Conservation (phyloP, 37 sponge, comb jelly and placozoan genomes). For the Eunapius fragilis region DNA sequence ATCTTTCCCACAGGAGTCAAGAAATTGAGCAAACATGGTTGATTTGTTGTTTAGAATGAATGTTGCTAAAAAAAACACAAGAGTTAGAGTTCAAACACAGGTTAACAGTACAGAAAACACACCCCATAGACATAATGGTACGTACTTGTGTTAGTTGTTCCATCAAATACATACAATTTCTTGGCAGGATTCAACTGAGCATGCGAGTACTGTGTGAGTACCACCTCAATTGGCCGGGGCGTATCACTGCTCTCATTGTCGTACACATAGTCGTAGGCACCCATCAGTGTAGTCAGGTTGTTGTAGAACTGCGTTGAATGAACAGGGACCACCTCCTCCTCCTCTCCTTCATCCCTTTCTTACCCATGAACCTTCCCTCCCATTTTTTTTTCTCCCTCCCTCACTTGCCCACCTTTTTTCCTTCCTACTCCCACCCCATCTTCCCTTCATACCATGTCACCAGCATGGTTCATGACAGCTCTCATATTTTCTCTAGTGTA, state of each 20-base stretch:
- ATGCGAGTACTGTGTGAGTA: slow-evolving; percentile 24
- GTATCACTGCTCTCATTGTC: slow-evolving; percentile 7
- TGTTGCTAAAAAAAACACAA: background rate
- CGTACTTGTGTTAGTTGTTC: background rate
- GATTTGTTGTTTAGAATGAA: background rate
- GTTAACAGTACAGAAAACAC: background rate
- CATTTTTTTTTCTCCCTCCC: background rate
- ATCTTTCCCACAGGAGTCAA: background rate
- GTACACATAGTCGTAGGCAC: slow-evolving; percentile 41
- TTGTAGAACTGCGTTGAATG: background rate
- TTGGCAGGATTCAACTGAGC: slow-evolving; percentile 17
- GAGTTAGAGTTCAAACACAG: background rate
- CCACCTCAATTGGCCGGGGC: slow-evolving; percentile 13
- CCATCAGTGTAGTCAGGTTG: background rate
- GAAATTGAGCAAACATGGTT: background rate
- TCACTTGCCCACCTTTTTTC: background rate
- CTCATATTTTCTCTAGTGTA: background rate
- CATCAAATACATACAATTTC: slow-evolving; percentile 17
- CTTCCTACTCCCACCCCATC: background rate
- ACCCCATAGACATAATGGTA: background rate
- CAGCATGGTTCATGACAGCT: background rate
- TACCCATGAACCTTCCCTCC: background rate
- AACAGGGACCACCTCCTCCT: background rate
- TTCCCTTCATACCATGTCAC: background rate
- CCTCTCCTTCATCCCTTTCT: background rate